A percentile compares a stretch with the other conserved stretches of the same genome.
phyloP scores from a whole-genome alignment of 2,888 invertebrate species.

The Trachelus stipa region DNA sequence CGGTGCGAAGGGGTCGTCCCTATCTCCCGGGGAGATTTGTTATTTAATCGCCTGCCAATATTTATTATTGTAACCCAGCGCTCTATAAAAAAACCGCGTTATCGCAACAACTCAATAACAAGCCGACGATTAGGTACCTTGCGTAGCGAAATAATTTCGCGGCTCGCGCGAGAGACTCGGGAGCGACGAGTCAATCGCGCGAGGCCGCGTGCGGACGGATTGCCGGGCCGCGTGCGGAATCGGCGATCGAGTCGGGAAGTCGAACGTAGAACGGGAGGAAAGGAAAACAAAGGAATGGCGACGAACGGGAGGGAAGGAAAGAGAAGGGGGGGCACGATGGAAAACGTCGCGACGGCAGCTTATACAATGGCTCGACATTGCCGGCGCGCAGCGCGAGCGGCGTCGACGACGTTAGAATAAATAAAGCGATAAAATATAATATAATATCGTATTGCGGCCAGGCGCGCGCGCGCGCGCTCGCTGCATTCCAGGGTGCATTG shows the following conservation, averaged over 20 bases:
- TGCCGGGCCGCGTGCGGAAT: too few species aligned
- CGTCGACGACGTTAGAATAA: conserved; percentile 59
- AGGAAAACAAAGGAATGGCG: not conserved
- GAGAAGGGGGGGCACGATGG: too few species aligned
- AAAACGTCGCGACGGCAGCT: conserved; percentile 35
- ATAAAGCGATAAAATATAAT: conserved; percentile 66
- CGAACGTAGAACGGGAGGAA: not conserved
- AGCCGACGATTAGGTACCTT: conserved; percentile 17
- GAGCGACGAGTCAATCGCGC: too few species aligned
- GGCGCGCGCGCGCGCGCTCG: conserved; percentile 48
- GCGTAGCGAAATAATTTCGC: too few species aligned
- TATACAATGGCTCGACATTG: not conserved
- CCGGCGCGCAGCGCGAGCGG: too few species aligned
- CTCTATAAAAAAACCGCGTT: conserved; percentile 51
- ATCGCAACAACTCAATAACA: conserved; percentile 47
- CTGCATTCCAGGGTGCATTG: conserved; percentile 60
- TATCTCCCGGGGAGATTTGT: conserved; percentile 57
- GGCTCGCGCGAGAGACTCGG: too few species aligned
- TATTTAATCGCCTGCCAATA: conserved; percentile 60
- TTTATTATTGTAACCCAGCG: conserved; percentile 60
- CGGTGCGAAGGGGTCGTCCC: conserved; percentile 20
- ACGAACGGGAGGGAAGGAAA: not conserved
- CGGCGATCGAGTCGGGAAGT: too few species aligned
- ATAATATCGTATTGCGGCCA: conserved; percentile 64
- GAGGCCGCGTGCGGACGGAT: too few species aligned